Evolutionary conservation across 2,888 invertebrate species (phyloP).

Genomic region (Amorpha juglandis): DNA sequence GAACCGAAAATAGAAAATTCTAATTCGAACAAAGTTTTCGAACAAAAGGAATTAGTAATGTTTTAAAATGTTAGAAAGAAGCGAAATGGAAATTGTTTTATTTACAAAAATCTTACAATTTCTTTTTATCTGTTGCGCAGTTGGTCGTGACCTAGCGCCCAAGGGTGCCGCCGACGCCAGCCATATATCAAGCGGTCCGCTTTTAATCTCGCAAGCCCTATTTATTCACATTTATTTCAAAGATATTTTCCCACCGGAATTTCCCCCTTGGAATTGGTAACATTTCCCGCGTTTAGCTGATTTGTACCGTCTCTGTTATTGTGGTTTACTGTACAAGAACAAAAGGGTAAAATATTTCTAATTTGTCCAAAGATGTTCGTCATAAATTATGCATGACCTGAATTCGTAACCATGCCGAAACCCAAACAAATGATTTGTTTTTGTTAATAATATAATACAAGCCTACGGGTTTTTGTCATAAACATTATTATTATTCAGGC

Average conservation of each 20-base stretch:
- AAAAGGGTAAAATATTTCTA: constrained; percentile 65
- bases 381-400: constrained; percentile 53
- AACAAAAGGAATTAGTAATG: background rate
- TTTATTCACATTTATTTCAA: constrained; percentile 80
- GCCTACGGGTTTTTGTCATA: background rate
- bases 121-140: constrained; percentile 56
- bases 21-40: background rate
- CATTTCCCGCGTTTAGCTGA: constrained; percentile 75
- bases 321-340: constrained; percentile 66
- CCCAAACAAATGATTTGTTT: constrained; percentile 46
- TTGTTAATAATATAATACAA: constrained; percentile 25
- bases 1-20: background rate
- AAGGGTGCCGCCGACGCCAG: constrained; percentile 53
- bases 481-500: background rate
- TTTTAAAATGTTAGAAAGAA: background rate
- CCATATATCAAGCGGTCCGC: constrained; percentile 73
- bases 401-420: constrained; percentile 42
- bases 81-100: constrained; percentile 34
- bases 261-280: constrained; percentile 75
- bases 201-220: constrained; percentile 79
- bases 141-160: constrained; percentile 51
- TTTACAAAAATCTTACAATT: constrained; percentile 52
- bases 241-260: constrained; percentile 79
- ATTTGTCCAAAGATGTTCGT: constrained; percentile 60
- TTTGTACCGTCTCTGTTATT: constrained; percentile 71